Percentiles rank a stretch among this genome's conserved stretches.
phyloP scores from a whole-genome alignment of 2,888 invertebrate genomes.

The Biston stratarius region DNA sequence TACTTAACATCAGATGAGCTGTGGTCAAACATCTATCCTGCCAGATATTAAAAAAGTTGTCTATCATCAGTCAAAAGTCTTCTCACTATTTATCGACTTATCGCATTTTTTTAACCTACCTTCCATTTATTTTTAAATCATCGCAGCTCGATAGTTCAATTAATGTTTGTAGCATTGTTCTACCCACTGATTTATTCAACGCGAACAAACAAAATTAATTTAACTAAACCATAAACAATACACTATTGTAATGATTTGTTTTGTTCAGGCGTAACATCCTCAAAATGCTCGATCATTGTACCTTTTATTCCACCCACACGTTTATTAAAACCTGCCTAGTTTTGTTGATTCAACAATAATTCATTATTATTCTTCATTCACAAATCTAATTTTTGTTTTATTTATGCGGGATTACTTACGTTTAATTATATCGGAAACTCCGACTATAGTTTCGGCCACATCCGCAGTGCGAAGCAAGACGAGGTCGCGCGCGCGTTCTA shows the following conservation, averaged over 20 bases:
- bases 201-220: slow-evolving; percentile 60
- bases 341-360: slow-evolving; percentile 19
- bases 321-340: slow-evolving; percentile 46
- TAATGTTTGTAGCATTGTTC: slow-evolving; percentile 35
- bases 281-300: slow-evolving; percentile 73
- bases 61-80: too few relatives aligned
- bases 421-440: too few relatives aligned
- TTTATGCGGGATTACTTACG: too few relatives aligned
- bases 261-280: slow-evolving; percentile 66
- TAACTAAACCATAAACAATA: slow-evolving; percentile 76
- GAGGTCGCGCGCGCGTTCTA: too few relatives aligned
- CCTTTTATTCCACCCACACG: slow-evolving; percentile 78
- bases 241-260: slow-evolving; percentile 77
- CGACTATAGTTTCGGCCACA: too few relatives aligned
- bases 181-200: slow-evolving; percentile 66
- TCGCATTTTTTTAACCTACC: too few relatives aligned
- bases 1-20: too few relatives aligned
- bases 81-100: too few relatives aligned
- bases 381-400: background rate
- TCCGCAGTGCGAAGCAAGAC: too few relatives aligned
- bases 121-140: background rate
- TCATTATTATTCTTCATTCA: slow-evolving; percentile 6
- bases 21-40: too few relatives aligned
- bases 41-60: too few relatives aligned
- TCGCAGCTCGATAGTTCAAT: slow-evolving; percentile 23